A percentile compares a stretch with the other conserved stretches of the same genome.
phyloP scores from a whole-genome alignment of 1,140 invertebrate genomes.

The Apis laboriosa region DNA sequence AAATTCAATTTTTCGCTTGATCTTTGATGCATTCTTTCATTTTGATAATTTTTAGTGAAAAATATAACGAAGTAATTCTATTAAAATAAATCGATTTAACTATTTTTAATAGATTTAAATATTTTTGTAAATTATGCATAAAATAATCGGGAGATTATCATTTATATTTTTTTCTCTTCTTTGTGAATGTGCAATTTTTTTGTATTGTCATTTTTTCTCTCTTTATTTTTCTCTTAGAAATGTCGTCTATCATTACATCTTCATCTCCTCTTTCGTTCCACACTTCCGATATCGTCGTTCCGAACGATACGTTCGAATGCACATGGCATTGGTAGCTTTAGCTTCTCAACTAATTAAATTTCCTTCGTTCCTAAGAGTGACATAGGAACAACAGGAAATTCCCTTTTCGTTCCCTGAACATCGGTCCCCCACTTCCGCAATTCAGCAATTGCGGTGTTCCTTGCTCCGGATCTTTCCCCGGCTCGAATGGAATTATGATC shows the following conservation, averaged over 20 bases:
- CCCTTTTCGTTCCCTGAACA: neutral
- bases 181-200: no score
- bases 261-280: neutral
- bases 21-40: neutral
- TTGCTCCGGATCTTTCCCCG: neutral
- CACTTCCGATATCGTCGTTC: neutral
- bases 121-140: no score
- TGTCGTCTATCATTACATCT: neutral
- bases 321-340: conserved; percentile 18
- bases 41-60: neutral
- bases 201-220: no score
- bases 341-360: conserved; percentile 50
- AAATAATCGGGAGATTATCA: no score
- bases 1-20: neutral
- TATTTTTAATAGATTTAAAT: no score
- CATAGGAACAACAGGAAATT: conserved; percentile 20
- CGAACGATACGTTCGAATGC: conserved; percentile 9
- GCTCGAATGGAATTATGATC: conserved; percentile 22
- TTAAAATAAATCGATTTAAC: no score
- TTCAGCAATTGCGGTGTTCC: conserved; percentile 5
- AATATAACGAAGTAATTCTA: no score
- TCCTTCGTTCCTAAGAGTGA: conserved; percentile 21
- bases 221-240: no score
- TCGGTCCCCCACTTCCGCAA: neutral
- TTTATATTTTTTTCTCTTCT: no score